phyloP scores from a whole-genome alignment of 2,113 vertebrate genomes.

The Lagopus leucura region DNA sequence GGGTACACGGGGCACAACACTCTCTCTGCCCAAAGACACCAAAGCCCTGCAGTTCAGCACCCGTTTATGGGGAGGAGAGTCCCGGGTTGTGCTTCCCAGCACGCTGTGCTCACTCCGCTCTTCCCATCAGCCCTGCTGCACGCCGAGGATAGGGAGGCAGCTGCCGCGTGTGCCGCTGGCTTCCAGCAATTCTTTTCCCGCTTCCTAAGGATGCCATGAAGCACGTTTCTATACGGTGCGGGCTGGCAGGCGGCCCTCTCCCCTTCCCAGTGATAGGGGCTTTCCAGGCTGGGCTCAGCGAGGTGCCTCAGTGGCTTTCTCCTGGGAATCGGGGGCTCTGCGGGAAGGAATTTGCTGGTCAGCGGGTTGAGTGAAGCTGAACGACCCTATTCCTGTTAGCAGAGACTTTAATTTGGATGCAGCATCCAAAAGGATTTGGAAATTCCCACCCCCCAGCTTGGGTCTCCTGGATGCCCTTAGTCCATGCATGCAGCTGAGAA shows the following conservation, averaged over 20 bases:
- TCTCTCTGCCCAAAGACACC: background rate
- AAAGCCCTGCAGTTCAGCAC: background rate
- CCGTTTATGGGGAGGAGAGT: fast-evolving
- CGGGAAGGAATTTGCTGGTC: conserved; percentile 58
- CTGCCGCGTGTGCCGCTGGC: background rate
- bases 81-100: background rate
- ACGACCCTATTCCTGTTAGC: conserved; percentile 43
- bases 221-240: background rate
- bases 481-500: fast-evolving
- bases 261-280: conserved; percentile 19
- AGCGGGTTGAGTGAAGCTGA: background rate
- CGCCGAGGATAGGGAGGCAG: fast-evolving
- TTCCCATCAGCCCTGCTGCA: background rate
- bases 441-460: conserved; percentile 37
- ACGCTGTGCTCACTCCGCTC: background rate
- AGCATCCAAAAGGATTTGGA: conserved; percentile 33
- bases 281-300: conserved; percentile 8
- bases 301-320: background rate
- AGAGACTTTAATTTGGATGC: background rate
- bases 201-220: background rate
- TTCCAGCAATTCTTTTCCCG: conserved; percentile 38
- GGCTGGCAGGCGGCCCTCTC: background rate
- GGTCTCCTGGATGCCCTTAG: background rate
- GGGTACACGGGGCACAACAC: fast-evolving
- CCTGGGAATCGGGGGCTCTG: conserved; percentile 13